A percentile compares a stretch with the other conserved stretches of the same genome.
Evolutionary conservation across 2,113 vertebrate species (phyloP).

Genomic region (Taurulus bubalis): DNA sequence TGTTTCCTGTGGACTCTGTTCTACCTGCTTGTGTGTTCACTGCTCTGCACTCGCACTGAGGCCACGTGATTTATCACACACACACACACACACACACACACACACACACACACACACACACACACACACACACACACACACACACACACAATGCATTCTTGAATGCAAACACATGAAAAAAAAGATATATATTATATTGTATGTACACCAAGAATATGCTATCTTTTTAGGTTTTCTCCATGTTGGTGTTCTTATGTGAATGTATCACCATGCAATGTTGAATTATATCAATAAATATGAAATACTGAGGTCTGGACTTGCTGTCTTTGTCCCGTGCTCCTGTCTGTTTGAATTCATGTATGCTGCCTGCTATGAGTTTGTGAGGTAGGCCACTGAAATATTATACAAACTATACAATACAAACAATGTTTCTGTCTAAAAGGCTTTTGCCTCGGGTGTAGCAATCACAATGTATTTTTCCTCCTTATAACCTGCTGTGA

Average conservation of each 20-base stretch:
- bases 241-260: conserved; percentile 61
- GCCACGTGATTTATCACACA: conserved; percentile 8
- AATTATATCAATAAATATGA: conserved; percentile 62
- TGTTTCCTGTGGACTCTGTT: conserved; percentile 48
- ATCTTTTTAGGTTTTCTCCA: conserved; percentile 41
- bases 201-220: conserved; percentile 45
- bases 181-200: conserved; percentile 23
- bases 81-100: no score
- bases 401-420: not conserved
- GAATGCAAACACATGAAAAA: conserved; percentile 54
- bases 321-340: not conserved
- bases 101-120: no score
- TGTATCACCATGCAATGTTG: conserved; percentile 49
- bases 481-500: conserved; percentile 5
- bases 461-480: not conserved
- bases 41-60: conserved; percentile 14
- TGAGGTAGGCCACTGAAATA: not conserved
- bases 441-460: not conserved
- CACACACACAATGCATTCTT: conserved; percentile 22
- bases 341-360: not conserved
- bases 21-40: conserved; percentile 38
- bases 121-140: no score
- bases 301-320: not conserved
- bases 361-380: not conserved
- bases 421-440: not conserved